Conservation (phyloP, 1,140 invertebrate genomes). For the Cotesia chilonis region DNA sequence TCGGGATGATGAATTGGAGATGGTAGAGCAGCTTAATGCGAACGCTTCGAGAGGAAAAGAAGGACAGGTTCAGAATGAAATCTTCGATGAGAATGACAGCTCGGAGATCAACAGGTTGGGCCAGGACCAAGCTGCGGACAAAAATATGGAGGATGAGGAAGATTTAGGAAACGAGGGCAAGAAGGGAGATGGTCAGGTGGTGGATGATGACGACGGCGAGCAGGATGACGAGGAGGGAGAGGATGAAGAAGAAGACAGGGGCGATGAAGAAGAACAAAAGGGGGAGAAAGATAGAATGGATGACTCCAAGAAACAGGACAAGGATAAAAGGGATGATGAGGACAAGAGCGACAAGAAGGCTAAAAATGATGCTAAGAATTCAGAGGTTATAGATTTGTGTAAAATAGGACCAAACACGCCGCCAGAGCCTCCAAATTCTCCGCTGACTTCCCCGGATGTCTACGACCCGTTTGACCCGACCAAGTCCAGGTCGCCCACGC, state of each 20-base stretch:
- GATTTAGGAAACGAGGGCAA: neutral
- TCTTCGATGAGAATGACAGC: constrained; percentile 38
- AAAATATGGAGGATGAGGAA: no score
- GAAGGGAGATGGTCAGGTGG: neutral
- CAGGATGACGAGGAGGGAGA: constrained; percentile 59
- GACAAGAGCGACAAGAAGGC: constrained; percentile 43
- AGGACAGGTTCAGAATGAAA: neutral
- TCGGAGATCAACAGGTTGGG: constrained; percentile 43
- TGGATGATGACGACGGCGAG: constrained; percentile 43
- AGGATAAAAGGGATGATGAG: constrained; percentile 52
- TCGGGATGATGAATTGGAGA: constrained; percentile 59
- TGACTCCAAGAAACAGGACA: constrained; percentile 51
- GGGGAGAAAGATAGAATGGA: constrained; percentile 48
- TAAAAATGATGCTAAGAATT: constrained; percentile 50
- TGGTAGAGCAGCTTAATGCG: constrained; percentile 48
- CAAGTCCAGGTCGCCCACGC: constrained; percentile 77
- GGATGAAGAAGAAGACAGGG: constrained; percentile 55
- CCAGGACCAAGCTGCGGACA: neutral
- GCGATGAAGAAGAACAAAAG: constrained; percentile 46
- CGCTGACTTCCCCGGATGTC: constrained; percentile 75
- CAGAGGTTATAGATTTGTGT: constrained; percentile 62
- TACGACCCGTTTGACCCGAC: constrained; percentile 91
- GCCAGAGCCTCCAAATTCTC: constrained; percentile 70
- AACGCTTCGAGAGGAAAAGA: constrained; percentile 44
- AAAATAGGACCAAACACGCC: constrained; percentile 73